Evolutionary conservation across 2,797 vertebrate species (phyloP).

Genomic region (Lophius americanus): DNA sequence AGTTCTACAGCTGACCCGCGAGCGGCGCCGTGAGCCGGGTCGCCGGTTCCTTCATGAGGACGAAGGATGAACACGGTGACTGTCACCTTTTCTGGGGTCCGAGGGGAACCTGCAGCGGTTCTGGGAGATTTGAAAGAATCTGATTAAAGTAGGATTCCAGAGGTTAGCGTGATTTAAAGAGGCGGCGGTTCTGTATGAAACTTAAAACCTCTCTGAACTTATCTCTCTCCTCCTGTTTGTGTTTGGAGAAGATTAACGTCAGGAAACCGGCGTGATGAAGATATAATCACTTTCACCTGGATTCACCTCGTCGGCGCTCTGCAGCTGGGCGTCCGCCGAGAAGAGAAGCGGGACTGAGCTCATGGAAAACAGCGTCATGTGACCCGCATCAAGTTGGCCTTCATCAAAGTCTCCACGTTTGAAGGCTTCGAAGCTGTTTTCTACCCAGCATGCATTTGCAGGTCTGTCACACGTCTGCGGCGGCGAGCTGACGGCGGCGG

Average conservation of each 20-base stretch:
- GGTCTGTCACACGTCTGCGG: slow-evolving; percentile 62
- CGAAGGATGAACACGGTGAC: no score
- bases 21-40: no score
- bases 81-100: no score
- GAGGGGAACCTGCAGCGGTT: no score
- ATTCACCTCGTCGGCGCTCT: slow-evolving; percentile 14
- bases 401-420: slow-evolving; percentile 31
- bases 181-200: background rate
- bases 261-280: background rate
- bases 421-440: slow-evolving; percentile 54
- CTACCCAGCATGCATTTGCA: slow-evolving; percentile 71
- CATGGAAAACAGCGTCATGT: slow-evolving; percentile 45
- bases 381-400: slow-evolving; percentile 32
- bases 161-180: no score
- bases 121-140: no score
- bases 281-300: slow-evolving; percentile 16
- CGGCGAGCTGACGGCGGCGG: slow-evolving; percentile 67
- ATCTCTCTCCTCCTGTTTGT: background rate
- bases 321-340: no score
- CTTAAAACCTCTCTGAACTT: background rate
- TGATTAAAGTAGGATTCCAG: no score
- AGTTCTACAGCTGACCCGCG: no score
- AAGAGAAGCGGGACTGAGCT: slow-evolving; percentile 3
- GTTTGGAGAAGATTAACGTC: background rate
- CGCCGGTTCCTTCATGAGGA: no score